Base-by-base conservation (phyloP, 2,888 invertebrate species). In the Cephus runcator region DNA sequence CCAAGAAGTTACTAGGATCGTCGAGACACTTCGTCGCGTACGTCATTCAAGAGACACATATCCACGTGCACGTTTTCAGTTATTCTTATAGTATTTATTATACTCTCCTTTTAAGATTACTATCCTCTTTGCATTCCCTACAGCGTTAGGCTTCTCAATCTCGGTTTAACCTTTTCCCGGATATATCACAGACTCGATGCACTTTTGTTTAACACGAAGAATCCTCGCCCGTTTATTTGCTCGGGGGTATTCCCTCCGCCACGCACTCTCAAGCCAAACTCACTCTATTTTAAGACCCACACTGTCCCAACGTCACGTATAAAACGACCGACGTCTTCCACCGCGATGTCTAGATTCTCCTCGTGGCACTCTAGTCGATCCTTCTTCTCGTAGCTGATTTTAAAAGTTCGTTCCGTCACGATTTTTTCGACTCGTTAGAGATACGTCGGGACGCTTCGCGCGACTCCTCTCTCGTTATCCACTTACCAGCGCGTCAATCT, bases 401-500 rank as follows among this genome's bases (percentile, higher is more conserved):
- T 23, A 33, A n/a, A 33, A n/a, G 30, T 30, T 76, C 75, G 35
- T 73, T 73, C 77, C 76, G 40, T 40, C 40, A 30, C 76, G 73
- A 56, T 56, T 23, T 56, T 56, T 56, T 56, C 56, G 56, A 56
- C 23, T 56, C 56, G 56, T 56, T 6, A 23, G 2, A 56, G 9
- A 56, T 77, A 31, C 76, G 73, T 23, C 30, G 40, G 36, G 56
- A 69, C 75, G 69, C 73, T 69, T 73, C 77, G 74, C 78, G 34
- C 74, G 36, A 81, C 84, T 84, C 81, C 82, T 85, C 83, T 86
- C 87, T 89, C 86, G 88, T 89, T 90, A 90, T 88, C 88, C 89
- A 89, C 90, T 90, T 89, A 87, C 84, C 81, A 88, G 84, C 86
- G 87, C 89, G 89, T 88, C 89, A 88, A 90, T 90, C 90, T 88